Conservation (phyloP, 2,797 vertebrate species). For the Hipposideros larvatus region DNA sequence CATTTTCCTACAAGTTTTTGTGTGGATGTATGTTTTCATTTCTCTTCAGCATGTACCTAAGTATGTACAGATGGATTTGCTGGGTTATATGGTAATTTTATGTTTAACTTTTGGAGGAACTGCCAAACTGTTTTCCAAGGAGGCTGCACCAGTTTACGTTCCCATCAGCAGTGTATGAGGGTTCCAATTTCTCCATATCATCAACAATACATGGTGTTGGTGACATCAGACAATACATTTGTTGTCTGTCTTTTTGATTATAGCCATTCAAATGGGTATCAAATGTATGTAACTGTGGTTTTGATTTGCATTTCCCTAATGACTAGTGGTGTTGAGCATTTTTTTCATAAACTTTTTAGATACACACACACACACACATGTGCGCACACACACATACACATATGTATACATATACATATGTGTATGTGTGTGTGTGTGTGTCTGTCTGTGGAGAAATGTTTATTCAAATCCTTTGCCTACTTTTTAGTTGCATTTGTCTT, state of each 20-base stretch:
- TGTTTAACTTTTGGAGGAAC: neutral
- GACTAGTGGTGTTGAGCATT: neutral
- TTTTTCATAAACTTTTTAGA: neutral
- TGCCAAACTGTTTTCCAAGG: neutral
- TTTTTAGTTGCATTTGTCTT: neutral
- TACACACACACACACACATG: too few species aligned
- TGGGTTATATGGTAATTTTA: neutral
- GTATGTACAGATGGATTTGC: neutral
- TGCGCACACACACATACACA: too few species aligned
- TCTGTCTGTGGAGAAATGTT: neutral
- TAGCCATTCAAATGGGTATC: neutral
- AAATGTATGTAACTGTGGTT: neutral
- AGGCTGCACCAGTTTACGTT: neutral
- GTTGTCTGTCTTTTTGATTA: neutral
- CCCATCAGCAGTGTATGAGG: neutral
- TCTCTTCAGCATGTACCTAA: neutral
- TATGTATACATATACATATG: too few species aligned
- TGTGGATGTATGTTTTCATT: neutral
- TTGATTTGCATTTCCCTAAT: neutral
- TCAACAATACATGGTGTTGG: neutral
- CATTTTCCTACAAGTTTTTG: neutral
- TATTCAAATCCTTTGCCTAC: neutral
- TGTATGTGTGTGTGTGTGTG: fast-evolving
- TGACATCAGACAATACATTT: too few species aligned
- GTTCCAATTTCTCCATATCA: neutral